Conservation (phyloP, 2,888 invertebrate species). For the Caenorhabditis angaria region DNA sequence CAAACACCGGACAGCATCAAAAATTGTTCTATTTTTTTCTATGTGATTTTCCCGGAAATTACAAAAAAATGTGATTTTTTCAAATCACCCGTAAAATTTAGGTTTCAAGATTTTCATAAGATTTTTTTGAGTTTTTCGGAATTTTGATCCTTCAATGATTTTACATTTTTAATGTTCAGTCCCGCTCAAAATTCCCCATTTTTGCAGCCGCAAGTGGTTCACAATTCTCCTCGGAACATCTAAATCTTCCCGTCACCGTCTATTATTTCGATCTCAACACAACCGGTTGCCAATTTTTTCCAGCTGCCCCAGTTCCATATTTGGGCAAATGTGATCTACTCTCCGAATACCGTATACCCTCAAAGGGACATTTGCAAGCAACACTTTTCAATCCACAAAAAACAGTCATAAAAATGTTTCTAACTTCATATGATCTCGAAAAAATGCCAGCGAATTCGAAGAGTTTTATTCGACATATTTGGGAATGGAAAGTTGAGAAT, state of each 20-base stretch:
- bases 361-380: slow-evolving; percentile 8
- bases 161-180: no score
- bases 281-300: slow-evolving; percentile 6
- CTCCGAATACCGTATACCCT: slow-evolving; percentile 7
- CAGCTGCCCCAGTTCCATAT: slow-evolving; percentile 13
- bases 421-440: slow-evolving; percentile 13
- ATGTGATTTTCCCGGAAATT: no score
- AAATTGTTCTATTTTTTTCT: no score
- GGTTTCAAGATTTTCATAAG: no score
- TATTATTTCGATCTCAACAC: slow-evolving; percentile 16
- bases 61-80: no score
- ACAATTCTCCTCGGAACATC: not conserved
- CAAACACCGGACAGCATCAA: no score
- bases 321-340: slow-evolving; percentile 11
- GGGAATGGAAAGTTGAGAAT: slow-evolving; percentile 9
- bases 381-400: slow-evolving; percentile 15
- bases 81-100: no score
- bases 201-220: slow-evolving; percentile 6
- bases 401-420: slow-evolving; percentile 12
- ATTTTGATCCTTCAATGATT: no score
- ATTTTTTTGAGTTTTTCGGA: no score
- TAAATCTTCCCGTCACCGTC: slow-evolving; percentile 11
- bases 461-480: slow-evolving; percentile 16
- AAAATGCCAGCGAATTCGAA: slow-evolving; percentile 15
- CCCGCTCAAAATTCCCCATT: no score